These are phyloP conservation scores for Eriocheir sinensis DNA, from an alignment of 1,140 invertebrate species.

Conservation along the genomic window DNA sequence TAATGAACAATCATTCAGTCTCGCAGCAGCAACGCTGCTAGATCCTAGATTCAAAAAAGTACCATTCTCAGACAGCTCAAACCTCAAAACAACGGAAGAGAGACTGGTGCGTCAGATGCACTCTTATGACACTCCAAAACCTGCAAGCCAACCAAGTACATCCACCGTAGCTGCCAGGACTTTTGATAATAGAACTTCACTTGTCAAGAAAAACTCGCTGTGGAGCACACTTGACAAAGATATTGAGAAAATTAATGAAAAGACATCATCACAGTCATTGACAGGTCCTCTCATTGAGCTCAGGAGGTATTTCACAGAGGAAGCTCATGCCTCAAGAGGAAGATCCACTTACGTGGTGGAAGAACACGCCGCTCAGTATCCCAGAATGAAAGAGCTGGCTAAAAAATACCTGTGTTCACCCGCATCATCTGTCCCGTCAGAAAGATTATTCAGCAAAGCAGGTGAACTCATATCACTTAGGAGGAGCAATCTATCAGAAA, in stretches of 20 bases:
- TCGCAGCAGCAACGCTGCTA: conserved; percentile 6
- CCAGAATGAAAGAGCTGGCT: background rate
- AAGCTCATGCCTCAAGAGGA: too few species aligned
- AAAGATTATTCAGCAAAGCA: conserved; percentile 40
- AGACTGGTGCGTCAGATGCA: background rate
- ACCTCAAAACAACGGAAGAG: conserved; percentile 2
- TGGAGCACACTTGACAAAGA: background rate
- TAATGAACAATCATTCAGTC: background rate
- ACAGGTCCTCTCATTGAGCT: background rate
- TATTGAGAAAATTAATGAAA: background rate
- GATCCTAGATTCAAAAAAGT: conserved; percentile 40
- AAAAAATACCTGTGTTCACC: background rate
- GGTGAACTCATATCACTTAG: conserved; percentile 29
- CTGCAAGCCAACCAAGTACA: too few species aligned
- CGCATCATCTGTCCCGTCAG: conserved; percentile 47
- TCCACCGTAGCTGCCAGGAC: too few species aligned
- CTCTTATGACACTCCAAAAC: too few species aligned
- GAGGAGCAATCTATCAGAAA: background rate
- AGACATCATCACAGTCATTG: background rate
- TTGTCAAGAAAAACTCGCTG: background rate
- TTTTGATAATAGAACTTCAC: background rate
- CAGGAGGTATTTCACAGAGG: background rate
- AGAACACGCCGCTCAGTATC: background rate
- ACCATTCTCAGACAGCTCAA: background rate
- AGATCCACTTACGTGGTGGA: conserved; percentile 41